A percentile compares a stretch with the other conserved stretches of the same genome.
phyloP scores from a whole-genome alignment of 2,113 vertebrate genomes.

The Hymenochirus boettgeri region DNA sequence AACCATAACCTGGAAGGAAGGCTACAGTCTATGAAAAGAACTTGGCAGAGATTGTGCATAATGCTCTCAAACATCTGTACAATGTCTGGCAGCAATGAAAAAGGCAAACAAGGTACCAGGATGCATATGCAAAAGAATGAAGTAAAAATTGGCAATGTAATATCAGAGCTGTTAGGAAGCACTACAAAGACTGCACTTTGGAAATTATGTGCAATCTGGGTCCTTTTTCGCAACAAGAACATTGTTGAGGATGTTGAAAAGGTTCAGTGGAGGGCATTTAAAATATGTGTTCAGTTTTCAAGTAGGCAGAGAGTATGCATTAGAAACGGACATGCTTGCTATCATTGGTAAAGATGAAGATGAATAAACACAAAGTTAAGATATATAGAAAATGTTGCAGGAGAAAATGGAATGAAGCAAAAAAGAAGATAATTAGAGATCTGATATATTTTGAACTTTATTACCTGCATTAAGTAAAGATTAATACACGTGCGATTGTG shows the following conservation, averaged over 20 bases:
- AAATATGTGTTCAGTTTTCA: neutral
- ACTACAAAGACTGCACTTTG: slow-evolving; percentile 11
- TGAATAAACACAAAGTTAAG: too few relatives aligned
- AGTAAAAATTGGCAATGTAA: slow-evolving; percentile 46
- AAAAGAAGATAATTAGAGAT: too few relatives aligned
- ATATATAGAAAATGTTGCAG: too few relatives aligned
- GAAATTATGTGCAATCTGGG: slow-evolving; percentile 31
- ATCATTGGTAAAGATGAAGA: too few relatives aligned
- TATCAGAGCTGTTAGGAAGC: slow-evolving; percentile 4
- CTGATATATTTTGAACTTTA: too few relatives aligned
- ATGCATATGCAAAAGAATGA: slow-evolving; percentile 47
- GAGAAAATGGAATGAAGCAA: too few relatives aligned
- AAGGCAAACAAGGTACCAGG: slow-evolving; percentile 48
- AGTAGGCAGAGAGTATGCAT: neutral
- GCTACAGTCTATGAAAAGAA: slow-evolving; percentile 52
- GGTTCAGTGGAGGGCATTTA: slow-evolving; percentile 19
- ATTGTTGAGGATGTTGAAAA: slow-evolving; percentile 41
- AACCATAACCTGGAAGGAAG: slow-evolving; percentile 50
- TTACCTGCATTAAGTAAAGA: too few relatives aligned
- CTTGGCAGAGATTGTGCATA: slow-evolving; percentile 53
- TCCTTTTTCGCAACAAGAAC: slow-evolving; percentile 17
- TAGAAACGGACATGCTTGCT: too few relatives aligned
- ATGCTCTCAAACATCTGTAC: slow-evolving; percentile 59
- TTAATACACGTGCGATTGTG: too few relatives aligned
- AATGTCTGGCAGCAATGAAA: slow-evolving; percentile 55